Conservation (phyloP, 2,888 invertebrate genomes). For the Habrosyne pyritoides region DNA sequence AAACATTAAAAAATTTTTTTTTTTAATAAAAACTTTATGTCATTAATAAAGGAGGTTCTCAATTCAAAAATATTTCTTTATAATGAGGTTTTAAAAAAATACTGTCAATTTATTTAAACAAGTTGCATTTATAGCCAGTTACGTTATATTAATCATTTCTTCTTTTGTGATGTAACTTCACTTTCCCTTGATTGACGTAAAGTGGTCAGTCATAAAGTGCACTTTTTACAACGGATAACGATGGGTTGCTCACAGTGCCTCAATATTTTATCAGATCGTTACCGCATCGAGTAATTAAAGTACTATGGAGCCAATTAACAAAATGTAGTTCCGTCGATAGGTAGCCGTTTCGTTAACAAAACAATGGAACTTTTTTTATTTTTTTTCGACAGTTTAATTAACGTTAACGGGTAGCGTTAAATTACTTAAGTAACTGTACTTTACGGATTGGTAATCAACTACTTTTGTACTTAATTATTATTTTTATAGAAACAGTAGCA, state of each 20-base stretch:
- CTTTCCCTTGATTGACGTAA: slow-evolving; percentile 27
- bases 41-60: no score
- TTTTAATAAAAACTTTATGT: no score
- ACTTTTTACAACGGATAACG: slow-evolving; percentile 22
- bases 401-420: slow-evolving; percentile 61
- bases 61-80: no score
- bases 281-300: slow-evolving; percentile 70
- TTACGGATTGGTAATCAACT: slow-evolving; percentile 18
- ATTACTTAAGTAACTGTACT: slow-evolving; percentile 34
- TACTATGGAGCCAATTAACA: slow-evolving; percentile 73
- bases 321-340: slow-evolving; percentile 63
- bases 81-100: neutral
- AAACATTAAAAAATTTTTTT: no score
- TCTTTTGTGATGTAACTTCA: neutral
- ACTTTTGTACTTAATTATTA: slow-evolving; percentile 7
- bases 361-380: slow-evolving; percentile 70
- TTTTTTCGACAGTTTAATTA: slow-evolving; percentile 63
- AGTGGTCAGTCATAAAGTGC: slow-evolving; percentile 29
- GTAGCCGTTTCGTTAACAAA: slow-evolving; percentile 49
- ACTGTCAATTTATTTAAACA: neutral
- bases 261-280: slow-evolving; percentile 53
- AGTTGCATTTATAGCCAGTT: neutral
- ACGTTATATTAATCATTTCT: neutral
- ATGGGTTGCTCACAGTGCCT: slow-evolving; percentile 24
- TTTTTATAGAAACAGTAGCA: neutral